Evolutionary conservation across 2,113 vertebrate genomes (phyloP), one percentile per base, ranked within the genome.

Genomic region (Columbina picui): DNA sequence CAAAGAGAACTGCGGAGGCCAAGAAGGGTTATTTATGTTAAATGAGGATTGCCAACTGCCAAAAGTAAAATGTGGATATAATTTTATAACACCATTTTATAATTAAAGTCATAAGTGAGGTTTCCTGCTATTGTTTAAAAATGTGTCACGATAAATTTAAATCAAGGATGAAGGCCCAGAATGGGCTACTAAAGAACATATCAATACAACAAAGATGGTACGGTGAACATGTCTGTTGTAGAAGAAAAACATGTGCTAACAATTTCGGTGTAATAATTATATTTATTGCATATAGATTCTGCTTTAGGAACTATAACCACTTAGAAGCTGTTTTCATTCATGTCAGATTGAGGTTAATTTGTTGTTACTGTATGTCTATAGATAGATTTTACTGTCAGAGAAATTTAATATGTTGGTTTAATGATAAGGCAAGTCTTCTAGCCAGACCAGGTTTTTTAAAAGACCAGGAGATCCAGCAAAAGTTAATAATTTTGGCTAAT

Each of bases 91-190:
- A 98, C 98, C 96, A 98, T 98, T 98, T 98, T 97, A 98, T 98
- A 98, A 98, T 98, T 98, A 98, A 98, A 98, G 97, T 98, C 97
- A 98, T 98, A 98, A 98, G 98, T 98, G 98, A 98, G 98, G 98
- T 98, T 98, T 98, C 98, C 98, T 98, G 98, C 97, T 97, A 98
- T 98, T 98, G 98, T 98, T 98, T 98, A 98, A 98, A 98, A 98
- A 98, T 98, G 96, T 98, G 98, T 98, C 98, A 98, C 0, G 26
- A 97, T 97, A 98, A 93, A 98, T 98, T 98, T 98, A 97, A 97
- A 98, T 98, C 98, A 98, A 97, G 96, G 94, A 91, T 96, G 96
- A 82, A 96, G 97, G 97, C 96, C 94, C 93, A 97, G 97, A 95
- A 94, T 68, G 82, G 77, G 88, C 97, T 97, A 84, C 89, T 96